These are phyloP conservation scores for Conchocele bisecta DNA, from an alignment of 2,888 invertebrate species.

Conservation along the genomic window DNA sequence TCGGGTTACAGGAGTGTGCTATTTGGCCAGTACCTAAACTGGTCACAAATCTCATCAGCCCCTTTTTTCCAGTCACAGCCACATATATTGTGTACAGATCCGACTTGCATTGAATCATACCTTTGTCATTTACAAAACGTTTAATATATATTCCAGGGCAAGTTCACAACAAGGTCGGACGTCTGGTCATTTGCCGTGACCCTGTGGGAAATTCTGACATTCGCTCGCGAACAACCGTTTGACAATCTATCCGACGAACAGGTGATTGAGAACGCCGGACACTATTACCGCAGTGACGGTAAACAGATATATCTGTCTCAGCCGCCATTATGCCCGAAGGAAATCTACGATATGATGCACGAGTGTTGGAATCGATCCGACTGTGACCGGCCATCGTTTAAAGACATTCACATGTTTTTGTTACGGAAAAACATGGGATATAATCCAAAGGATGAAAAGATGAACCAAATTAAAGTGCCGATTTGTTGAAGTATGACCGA, in stretches of 20 bases:
- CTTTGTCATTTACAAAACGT: conserved; percentile 3
- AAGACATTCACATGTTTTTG: conserved; percentile 93
- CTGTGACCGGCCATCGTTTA: conserved; percentile 91
- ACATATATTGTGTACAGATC: background rate
- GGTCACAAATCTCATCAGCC: no score
- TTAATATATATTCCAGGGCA: conserved; percentile 88
- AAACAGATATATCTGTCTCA: conserved; percentile 86
- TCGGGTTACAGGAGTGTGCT: no score
- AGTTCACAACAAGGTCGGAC: conserved; percentile 93
- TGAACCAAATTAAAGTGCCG: conserved; percentile 76
- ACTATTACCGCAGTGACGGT: conserved; percentile 89
- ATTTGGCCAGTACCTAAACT: no score
- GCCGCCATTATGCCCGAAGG: conserved; percentile 91
- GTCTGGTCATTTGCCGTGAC: conserved; percentile 96
- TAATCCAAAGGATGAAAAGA: conserved; percentile 81
- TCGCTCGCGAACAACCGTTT: conserved; percentile 91
- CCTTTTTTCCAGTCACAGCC: no score
- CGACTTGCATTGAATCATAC: background rate
- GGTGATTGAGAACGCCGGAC: conserved; percentile 91
- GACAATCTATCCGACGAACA: conserved; percentile 89
- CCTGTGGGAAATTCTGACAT: conserved; percentile 92
- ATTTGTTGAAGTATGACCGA: no score
- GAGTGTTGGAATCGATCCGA: conserved; percentile 95
- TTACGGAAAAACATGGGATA: conserved; percentile 84
- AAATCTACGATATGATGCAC: conserved; percentile 95